Percentiles rank a stretch among this genome's conserved stretches.
Conservation (phyloP, 2,888 invertebrate genomes). For the Reticulitermes lucifugus region DNA sequence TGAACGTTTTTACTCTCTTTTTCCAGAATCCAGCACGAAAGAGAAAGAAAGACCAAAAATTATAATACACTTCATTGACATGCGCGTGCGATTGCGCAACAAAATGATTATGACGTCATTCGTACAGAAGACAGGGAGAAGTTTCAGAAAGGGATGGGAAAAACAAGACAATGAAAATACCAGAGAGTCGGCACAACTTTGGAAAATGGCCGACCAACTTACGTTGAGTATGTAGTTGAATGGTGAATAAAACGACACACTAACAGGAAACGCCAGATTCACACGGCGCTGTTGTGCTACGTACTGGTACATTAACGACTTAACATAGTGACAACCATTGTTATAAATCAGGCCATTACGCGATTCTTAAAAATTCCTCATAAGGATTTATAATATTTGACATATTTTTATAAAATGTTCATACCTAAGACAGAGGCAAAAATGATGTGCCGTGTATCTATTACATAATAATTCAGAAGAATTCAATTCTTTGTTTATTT, state of each 20-base stretch:
- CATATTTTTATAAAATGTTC: no score
- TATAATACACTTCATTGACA: conserved; percentile 17
- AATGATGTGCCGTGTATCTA: no score
- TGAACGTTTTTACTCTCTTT: conserved; percentile 4
- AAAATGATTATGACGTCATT: conserved; percentile 37
- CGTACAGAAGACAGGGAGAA: background rate
- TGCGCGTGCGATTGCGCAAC: conserved; percentile 40
- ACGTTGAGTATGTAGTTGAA: background rate
- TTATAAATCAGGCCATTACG: no score
- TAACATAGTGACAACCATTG: no score
- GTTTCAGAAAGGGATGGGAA: background rate
- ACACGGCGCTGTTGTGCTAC: no score
- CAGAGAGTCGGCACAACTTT: conserved; percentile 9
- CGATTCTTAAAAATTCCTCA: no score
- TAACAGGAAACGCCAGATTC: background rate
- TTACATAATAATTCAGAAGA: no score
- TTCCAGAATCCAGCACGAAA: background rate
- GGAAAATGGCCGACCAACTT: conserved; percentile 21
- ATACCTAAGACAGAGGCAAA: no score
- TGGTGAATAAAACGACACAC: background rate
- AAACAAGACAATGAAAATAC: background rate
- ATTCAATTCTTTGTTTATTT: no score
- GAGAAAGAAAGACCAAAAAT: conserved; percentile 17
- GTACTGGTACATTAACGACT: no score
- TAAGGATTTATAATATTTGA: no score